A percentile compares a stretch with the other conserved stretches of the same genome.
Conservation (phyloP, 2,113 vertebrate genomes). For the Trogon surrucura region DNA sequence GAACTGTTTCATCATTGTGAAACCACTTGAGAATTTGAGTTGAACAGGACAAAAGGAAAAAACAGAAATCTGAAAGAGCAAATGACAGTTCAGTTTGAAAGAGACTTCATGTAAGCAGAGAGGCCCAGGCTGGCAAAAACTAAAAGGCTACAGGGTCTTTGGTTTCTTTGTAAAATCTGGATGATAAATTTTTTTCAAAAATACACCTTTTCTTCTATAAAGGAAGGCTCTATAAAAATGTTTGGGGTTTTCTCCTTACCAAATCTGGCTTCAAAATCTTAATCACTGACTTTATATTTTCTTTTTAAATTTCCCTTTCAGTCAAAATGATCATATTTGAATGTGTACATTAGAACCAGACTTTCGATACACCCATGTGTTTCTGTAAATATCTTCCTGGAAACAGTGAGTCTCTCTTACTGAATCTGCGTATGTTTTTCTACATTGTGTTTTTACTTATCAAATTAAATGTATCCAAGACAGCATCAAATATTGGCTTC, state of each 20-base stretch:
- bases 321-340: not conserved
- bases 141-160: not conserved
- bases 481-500: not conserved
- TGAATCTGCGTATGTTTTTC: not conserved
- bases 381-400: not conserved
- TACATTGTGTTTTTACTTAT: not conserved
- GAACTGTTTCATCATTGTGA: not conserved
- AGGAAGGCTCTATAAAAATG: not conserved
- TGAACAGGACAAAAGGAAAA: not conserved
- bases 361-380: not conserved
- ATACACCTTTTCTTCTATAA: not conserved
- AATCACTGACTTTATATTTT: not conserved
- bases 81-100: conserved; percentile 22
- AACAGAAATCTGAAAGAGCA: conserved; percentile 9
- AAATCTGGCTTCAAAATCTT: not conserved
- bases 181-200: not conserved
- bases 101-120: not conserved
- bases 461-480: not conserved
- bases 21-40: conserved; percentile 17
- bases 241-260: not conserved
- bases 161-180: not conserved
- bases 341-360: not conserved
- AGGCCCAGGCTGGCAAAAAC: not conserved
- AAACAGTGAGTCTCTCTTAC: not conserved
- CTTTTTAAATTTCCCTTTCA: not conserved